These are phyloP conservation scores for Poicephalus gulielmi DNA, from an alignment of 2,113 vertebrate genomes.

Conservation along the genomic window DNA sequence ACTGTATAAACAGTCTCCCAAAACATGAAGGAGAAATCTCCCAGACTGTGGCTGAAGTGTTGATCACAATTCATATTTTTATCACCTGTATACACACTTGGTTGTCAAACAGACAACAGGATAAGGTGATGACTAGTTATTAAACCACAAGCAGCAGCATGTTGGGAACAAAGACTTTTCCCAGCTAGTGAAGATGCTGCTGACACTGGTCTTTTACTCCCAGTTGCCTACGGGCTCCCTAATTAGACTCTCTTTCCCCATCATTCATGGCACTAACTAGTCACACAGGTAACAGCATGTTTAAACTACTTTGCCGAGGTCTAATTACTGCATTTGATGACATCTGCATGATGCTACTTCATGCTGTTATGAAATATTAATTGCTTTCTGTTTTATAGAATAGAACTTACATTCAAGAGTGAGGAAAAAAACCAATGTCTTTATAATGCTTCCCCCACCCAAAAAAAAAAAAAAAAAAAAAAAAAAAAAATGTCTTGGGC, in stretches of 20 bases:
- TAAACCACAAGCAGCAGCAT: conserved; percentile 43
- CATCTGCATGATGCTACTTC: not conserved
- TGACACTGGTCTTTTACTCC: conserved; percentile 22
- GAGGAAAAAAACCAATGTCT: not conserved
- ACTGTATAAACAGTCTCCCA: not conserved
- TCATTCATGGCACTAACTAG: not conserved
- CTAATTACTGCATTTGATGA: conserved; percentile 29
- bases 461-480: not conserved
- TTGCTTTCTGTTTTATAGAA: not conserved
- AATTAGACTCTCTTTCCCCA: not conserved
- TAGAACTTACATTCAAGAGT: not conserved
- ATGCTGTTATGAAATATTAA: not conserved
- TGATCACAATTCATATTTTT: not conserved
- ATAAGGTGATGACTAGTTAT: not conserved
- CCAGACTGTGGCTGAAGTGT: not conserved
- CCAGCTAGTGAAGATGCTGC: not conserved
- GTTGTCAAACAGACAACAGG: not conserved
- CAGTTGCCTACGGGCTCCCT: conserved; percentile 6
- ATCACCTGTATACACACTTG: not conserved
- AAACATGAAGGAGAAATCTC: not conserved
- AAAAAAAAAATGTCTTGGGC: not conserved
- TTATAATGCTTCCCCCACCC: too few species aligned
- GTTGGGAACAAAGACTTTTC: not conserved
- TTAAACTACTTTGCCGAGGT: not conserved
- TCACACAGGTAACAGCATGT: conserved; percentile 37